Evolutionary conservation across 2,797 vertebrate genomes (phyloP).

Genomic region (Coranthus polyacanthus): DNA sequence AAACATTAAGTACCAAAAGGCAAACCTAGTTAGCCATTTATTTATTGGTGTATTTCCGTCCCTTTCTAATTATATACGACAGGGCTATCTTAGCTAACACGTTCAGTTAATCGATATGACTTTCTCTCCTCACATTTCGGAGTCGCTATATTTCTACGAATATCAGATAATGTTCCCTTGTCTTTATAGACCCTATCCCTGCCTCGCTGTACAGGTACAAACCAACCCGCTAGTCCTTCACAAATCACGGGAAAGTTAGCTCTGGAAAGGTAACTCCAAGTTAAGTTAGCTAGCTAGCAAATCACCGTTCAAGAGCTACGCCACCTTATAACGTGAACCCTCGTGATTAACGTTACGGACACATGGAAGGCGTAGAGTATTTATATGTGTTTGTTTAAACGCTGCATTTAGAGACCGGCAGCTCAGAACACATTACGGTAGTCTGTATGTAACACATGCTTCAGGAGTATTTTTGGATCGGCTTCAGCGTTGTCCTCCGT

Average conservation of each 20-base stretch:
- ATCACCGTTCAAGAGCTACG: conserved; percentile 1
- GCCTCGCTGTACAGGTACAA: neutral
- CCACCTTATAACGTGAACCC: too few species aligned
- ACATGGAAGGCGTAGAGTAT: neutral
- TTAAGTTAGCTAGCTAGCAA: conserved; percentile 14
- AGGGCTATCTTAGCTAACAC: conserved; percentile 36
- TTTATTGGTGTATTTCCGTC: neutral
- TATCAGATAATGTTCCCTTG: neutral
- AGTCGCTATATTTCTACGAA: neutral
- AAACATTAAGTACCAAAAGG: accelerated
- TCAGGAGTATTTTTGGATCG: conserved; percentile 48
- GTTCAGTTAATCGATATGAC: conserved; percentile 30
- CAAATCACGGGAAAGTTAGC: neutral
- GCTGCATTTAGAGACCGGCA: too few species aligned
- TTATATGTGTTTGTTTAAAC: neutral
- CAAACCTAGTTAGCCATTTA: neutral
- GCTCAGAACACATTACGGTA: neutral
- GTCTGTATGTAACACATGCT: conserved; percentile 32
- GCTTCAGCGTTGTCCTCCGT: conserved; percentile 11
- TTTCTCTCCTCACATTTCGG: neutral
- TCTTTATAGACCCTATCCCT: accelerated
- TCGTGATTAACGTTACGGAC: neutral
- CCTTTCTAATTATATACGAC: neutral
- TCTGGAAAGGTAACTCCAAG: neutral
- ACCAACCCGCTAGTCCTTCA: neutral